Evolutionary conservation across 2,888 invertebrate species (phyloP), one percentile per base, ranked within the genome.

Genomic region (Hymenopus coronatus): DNA sequence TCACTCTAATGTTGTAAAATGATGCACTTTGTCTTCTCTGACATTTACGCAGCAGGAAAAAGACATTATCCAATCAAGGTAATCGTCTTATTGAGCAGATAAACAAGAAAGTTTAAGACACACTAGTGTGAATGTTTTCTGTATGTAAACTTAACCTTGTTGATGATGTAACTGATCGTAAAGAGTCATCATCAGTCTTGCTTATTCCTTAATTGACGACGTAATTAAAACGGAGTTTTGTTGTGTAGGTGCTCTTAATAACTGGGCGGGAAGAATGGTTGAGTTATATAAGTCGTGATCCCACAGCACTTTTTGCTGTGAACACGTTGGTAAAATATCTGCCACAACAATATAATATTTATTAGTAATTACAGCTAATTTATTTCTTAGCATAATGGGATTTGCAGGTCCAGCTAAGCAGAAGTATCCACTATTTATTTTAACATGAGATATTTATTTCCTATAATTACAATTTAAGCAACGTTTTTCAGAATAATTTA

Each of bases 201-300:
- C 54, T n/a, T 15, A 82, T 87, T 84, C 87, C 46, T 87, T 87
- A 82, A 82, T n/a, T 82, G 82, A 87, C 30, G 87, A 82, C 27
- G 27, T 82, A 87, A 87, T 87, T 87, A 87, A 82, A 87, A 87
- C 20, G 27, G 54, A 87, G 82, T 82, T 87, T 87, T 27, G 28
- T 84, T 87, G 82, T 87, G 82, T 33, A 87, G 82, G 82, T 30
- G 87, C 28, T 25, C 30, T 30, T 81, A 82, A 87, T 81, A 30
- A 12, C 30, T 82, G 82, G 81, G 81, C 30, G 87, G 87, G 40
- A 9, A 33, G 3, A 46, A 27, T 27, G n/a, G 15, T 20, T 70
- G 54, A 70, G 54, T 84, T 84, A 27, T n/a, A 40, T n/a, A n/a
- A n/a, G 46, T 27, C 15, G 15, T 46, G 14, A 46, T n/a, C 40